Conservation (phyloP, 2,888 invertebrate species). For the Scaeva pyrastri region DNA sequence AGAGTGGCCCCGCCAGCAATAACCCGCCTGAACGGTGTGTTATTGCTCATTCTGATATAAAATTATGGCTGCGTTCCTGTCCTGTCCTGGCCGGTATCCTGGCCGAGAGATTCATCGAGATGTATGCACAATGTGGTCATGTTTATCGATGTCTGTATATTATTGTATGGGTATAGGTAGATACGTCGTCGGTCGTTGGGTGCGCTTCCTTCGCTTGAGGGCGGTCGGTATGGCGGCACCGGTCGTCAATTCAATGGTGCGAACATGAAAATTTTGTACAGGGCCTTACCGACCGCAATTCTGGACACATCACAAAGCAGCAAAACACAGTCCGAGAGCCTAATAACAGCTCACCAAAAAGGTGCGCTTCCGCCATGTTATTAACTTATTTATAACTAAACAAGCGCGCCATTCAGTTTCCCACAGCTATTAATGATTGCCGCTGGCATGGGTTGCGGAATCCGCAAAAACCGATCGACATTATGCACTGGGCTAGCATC, state of each 20-base stretch:
- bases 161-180: no score
- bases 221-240: slow-evolving; percentile 58
- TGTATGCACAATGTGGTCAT: slow-evolving; percentile 30
- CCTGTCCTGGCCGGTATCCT: not conserved
- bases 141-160: slow-evolving; percentile 31
- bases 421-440: slow-evolving; percentile 76
- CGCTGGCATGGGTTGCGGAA: slow-evolving; percentile 66
- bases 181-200: slow-evolving; percentile 36
- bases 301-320: slow-evolving; percentile 56
- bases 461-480: slow-evolving; percentile 44
- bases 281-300: slow-evolving; percentile 65
- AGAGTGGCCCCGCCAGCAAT: slow-evolving; percentile 71
- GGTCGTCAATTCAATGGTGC: slow-evolving; percentile 74
- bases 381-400: slow-evolving; percentile 84
- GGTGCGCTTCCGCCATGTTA: slow-evolving; percentile 84
- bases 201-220: slow-evolving; percentile 72
- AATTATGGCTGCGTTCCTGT: slow-evolving; percentile 64
- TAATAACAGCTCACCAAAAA: slow-evolving; percentile 78
- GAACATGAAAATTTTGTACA: slow-evolving; percentile 73
- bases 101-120: slow-evolving; percentile 31
- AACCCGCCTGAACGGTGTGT: slow-evolving; percentile 71
- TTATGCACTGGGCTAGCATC: slow-evolving; percentile 32
- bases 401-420: slow-evolving; percentile 78
- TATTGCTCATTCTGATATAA: slow-evolving; percentile 75
- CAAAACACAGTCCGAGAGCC: slow-evolving; percentile 59